Conservation (phyloP, 1,140 invertebrate genomes). For the Bombus fervidus region DNA sequence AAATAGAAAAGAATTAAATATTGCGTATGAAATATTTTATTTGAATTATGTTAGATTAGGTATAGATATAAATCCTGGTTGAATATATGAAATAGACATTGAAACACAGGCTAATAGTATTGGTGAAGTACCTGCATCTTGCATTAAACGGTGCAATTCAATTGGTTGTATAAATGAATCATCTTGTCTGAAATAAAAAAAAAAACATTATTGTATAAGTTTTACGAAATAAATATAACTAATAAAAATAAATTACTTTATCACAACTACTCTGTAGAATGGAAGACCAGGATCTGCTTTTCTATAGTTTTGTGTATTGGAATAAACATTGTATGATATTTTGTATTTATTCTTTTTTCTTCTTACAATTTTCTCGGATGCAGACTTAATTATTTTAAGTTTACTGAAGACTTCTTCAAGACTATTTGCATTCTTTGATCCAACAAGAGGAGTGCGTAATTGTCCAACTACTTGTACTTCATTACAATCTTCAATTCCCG, state of each 20-base stretch:
- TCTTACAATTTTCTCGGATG: conserved; percentile 72
- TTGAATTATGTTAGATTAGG: conserved; percentile 68
- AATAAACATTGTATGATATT: conserved; percentile 79
- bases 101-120: conserved; percentile 73
- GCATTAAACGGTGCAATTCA: conserved; percentile 72
- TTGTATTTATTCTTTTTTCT: conserved; percentile 73
- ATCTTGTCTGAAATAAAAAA: conserved; percentile 61
- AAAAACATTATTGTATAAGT: conserved; percentile 8
- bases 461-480: conserved; percentile 76
- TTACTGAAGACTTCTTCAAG: conserved; percentile 75
- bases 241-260: conserved; percentile 68
- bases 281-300: conserved; percentile 77
- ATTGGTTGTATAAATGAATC: conserved; percentile 68
- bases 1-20: conserved; percentile 5
- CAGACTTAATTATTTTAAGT: conserved; percentile 78
- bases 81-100: conserved; percentile 72
- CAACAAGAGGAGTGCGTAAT: conserved; percentile 70
- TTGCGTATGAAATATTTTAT: conserved; percentile 26
- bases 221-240: neutral
- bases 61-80: conserved; percentile 70
- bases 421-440: conserved; percentile 65
- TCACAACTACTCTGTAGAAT: conserved; percentile 73
- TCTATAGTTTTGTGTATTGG: conserved; percentile 71
- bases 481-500: conserved; percentile 41
- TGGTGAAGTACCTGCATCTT: conserved; percentile 68